Base-by-base conservation (phyloP, 2,797 vertebrate species). In the Gambelia wislizenii region DNA sequence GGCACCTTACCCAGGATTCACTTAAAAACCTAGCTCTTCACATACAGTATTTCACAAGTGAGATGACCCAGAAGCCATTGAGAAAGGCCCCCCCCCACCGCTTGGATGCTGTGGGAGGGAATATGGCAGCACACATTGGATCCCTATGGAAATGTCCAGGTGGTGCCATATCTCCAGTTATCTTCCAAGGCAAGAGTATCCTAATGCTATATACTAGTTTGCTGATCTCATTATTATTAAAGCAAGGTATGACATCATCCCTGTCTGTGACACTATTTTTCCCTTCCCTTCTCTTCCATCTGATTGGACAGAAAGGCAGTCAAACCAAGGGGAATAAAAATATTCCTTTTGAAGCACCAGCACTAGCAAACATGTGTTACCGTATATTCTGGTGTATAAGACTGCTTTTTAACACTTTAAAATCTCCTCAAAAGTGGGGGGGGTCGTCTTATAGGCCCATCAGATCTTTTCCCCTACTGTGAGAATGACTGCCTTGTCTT, bases 161-260 rank as follows among this genome's bases (percentile, higher is more conserved):
- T 93, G 89, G 92, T 92, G 86, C 91, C 91, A 85, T 88, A 94
- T 95, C 95, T 96, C 94, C 96, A 96, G 95, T 95, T 94, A 97
- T 94, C 92, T 90, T 94, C 94, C 93, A 94, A 92, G 96, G 83
- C 93, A 94, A 94, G 91, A 95, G 90, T 95, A 94, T 96, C 95
- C 93, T 89, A 88, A 96, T 94, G 89, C 87, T 91, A 88, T 64
- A 95, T 95, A 95, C 74, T 93, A 94, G 92, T 85, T 89, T 91
- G 90, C 91, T 93, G 92, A 93, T 94, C 92, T 92, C 88, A 85
- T 87, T 33, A 95, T 93, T 93, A 95, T 96, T 96, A 96, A 97
- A 97, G 44, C 30, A 52, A 84, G 49, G 25, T 95, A 47, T 12
- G 2, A 13, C 7, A 13, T 47, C 74, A 10, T 88, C 49, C 1